Conservation (phyloP, 2,888 invertebrate species). For the Eudemis profundana region DNA sequence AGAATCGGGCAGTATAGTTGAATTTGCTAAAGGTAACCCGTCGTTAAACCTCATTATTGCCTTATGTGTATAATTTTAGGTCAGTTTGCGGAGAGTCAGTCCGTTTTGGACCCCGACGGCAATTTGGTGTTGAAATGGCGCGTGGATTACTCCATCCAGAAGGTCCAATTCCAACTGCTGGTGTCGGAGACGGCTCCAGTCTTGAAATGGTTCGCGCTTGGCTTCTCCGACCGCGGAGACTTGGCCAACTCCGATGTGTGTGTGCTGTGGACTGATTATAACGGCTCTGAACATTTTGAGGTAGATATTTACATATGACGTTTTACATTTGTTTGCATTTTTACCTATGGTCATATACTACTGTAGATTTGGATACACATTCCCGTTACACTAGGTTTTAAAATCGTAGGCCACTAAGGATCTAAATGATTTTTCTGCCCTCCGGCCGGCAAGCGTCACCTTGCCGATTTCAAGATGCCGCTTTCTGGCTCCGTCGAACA, state of each 20-base stretch:
- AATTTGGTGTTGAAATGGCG: slow-evolving; percentile 73
- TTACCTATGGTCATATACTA: background rate
- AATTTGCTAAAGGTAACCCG: no score
- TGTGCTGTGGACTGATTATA: slow-evolving; percentile 91
- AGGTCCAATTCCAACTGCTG: slow-evolving; percentile 80
- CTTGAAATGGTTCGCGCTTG: slow-evolving; percentile 92
- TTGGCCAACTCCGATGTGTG: slow-evolving; percentile 92
- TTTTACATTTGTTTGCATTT: no score
- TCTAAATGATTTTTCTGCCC: no score
- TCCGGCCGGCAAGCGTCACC: no score
- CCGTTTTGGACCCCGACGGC: slow-evolving; percentile 75
- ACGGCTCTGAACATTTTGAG: slow-evolving; percentile 82
- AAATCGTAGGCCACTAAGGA: no score
- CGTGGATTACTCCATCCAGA: slow-evolving; percentile 66
- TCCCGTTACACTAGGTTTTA: no score
- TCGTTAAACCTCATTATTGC: background rate
- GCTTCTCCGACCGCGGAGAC: slow-evolving; percentile 93
- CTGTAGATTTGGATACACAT: no score
- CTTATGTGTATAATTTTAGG: background rate
- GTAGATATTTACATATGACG: no score
- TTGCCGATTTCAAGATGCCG: no score
- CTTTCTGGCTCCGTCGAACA: no score
- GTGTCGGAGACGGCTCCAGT: slow-evolving; percentile 75
- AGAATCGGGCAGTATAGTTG: no score
- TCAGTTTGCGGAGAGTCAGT: slow-evolving; percentile 67